A percentile compares a stretch with the other conserved stretches of the same genome.
Evolutionary conservation across 2,113 vertebrate genomes (phyloP).

Genomic region (Phycodurus eques): DNA sequence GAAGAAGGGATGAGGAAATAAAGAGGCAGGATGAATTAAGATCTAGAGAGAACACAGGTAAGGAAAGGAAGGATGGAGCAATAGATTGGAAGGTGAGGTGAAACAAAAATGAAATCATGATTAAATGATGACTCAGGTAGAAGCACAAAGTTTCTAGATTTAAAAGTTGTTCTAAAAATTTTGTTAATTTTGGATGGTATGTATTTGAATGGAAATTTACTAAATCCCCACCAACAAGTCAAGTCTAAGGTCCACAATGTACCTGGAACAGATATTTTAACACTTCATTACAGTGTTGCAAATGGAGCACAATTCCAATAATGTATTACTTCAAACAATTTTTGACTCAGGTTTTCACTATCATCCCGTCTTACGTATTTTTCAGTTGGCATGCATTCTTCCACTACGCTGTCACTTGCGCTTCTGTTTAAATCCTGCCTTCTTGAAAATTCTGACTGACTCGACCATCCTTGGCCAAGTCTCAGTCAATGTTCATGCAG

Average conservation of each 20-base stretch:
- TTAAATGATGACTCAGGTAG: not conserved
- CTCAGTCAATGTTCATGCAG: not conserved
- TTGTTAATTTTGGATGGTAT: not conserved
- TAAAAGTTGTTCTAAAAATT: not conserved
- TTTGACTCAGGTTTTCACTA: not conserved
- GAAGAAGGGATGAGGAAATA: conserved; percentile 14
- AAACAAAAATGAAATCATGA: not conserved
- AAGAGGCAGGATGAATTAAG: conserved; percentile 8
- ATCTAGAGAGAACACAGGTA: not conserved
- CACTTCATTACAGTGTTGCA: not conserved
- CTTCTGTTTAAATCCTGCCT: not conserved
- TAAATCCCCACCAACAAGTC: no score
- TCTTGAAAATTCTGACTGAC: not conserved
- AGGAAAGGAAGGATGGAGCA: conserved; percentile 20
- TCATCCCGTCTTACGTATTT: not conserved
- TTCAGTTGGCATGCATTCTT: not conserved
- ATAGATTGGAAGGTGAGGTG: conserved; percentile 6
- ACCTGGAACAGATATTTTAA: no score
- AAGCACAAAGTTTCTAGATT: not conserved
- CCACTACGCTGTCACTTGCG: not conserved
- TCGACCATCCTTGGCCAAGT: not conserved
- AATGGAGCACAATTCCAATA: not conserved
- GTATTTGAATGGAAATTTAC: no score
- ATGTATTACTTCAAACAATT: not conserved
- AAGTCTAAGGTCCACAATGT: no score